Conservation (phyloP, 2,888 invertebrate genomes). For the Hololepta plana region DNA sequence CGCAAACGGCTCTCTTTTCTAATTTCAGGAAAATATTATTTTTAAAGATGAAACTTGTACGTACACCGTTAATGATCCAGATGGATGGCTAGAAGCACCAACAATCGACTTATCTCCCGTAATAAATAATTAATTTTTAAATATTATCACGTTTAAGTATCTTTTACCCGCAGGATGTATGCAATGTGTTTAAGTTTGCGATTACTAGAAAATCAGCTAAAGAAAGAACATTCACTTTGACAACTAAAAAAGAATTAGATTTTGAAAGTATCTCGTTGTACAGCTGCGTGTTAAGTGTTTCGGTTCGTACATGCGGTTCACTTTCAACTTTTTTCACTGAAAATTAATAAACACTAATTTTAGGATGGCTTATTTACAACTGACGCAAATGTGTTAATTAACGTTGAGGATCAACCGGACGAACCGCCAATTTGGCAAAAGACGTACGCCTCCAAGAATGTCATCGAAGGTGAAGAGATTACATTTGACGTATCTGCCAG, state of each 20-base stretch:
- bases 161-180: too few relatives aligned
- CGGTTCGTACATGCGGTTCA: slow-evolving; percentile 22
- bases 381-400: slow-evolving; percentile 29
- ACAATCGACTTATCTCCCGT: too few relatives aligned
- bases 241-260: slow-evolving; percentile 11
- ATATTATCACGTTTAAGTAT: too few relatives aligned
- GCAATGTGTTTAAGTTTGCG: too few relatives aligned
- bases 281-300: slow-evolving; percentile 32
- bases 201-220: slow-evolving; percentile 10
- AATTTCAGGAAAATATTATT: too few relatives aligned
- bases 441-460: slow-evolving; percentile 34
- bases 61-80: too few relatives aligned
- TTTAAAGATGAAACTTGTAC: too few relatives aligned
- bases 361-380: slow-evolving; percentile 17
- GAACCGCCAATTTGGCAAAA: slow-evolving; percentile 35
- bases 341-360: slow-evolving; percentile 16
- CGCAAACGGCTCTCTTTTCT: too few relatives aligned
- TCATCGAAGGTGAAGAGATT: slow-evolving; percentile 31
- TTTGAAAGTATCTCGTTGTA: slow-evolving; percentile 30
- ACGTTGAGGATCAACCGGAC: slow-evolving; percentile 35
- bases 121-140: too few relatives aligned
- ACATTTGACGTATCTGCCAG: slow-evolving; percentile 25
- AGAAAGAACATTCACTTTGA: slow-evolving; percentile 11
- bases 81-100: too few relatives aligned
- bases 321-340: slow-evolving; percentile 26